These are phyloP conservation scores for Zeus faber DNA, from an alignment of 2,113 vertebrate species.

Conservation along the genomic window DNA sequence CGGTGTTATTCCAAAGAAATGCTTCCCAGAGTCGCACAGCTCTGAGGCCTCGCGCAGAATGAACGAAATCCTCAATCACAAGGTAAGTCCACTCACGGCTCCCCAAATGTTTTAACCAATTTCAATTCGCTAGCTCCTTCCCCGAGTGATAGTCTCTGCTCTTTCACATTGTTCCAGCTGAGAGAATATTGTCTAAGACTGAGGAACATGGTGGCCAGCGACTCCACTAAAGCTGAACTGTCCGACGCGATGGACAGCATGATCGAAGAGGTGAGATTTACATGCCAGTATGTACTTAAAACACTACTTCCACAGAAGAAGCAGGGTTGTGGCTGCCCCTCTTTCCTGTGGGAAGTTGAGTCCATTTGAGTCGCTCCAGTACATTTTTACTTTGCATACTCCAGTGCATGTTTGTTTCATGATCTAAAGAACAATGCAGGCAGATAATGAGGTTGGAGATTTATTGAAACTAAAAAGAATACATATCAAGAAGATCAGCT, in stretches of 20 bases:
- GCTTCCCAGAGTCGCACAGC: conserved; percentile 93
- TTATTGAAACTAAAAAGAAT: neutral
- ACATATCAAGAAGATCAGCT: neutral
- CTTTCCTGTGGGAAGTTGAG: neutral
- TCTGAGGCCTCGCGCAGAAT: conserved; percentile 94
- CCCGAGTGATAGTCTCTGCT: neutral
- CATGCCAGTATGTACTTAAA: neutral
- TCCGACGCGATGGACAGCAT: conserved; percentile 83
- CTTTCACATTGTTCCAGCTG: conserved; percentile 75
- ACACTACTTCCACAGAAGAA: neutral
- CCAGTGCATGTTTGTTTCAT: neutral
- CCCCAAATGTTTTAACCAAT: neutral
- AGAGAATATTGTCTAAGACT: conserved; percentile 93
- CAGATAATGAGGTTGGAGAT: neutral
- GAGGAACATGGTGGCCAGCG: conserved; percentile 87
- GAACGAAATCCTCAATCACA: conserved; percentile 97
- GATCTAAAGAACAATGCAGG: neutral
- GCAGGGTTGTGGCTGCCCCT: neutral
- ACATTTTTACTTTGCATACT: too few relatives aligned
- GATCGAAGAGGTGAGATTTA: conserved; percentile 91
- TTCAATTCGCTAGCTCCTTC: neutral
- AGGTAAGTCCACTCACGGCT: conserved; percentile 72
- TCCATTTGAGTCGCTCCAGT: neutral
- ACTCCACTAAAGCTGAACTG: conserved; percentile 80
- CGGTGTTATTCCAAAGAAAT: conserved; percentile 94